Conservation (phyloP, 2,113 vertebrate species). For the Perognathus longimembris region DNA sequence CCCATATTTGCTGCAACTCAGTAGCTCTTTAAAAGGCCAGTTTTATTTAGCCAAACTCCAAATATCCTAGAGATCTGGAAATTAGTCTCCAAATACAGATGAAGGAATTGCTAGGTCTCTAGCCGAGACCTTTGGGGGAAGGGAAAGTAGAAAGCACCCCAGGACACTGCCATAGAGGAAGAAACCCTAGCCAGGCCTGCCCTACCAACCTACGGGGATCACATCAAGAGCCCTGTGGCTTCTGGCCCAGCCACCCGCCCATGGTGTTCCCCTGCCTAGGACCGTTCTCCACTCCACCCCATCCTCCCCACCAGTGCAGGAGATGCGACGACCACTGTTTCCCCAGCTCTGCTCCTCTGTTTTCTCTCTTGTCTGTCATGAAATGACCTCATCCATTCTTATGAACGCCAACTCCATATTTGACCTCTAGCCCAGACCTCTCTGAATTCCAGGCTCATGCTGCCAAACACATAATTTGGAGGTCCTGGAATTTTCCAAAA, state of each 20-base stretch:
- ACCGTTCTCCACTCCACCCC: neutral
- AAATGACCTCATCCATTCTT: neutral
- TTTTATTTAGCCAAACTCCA: slow-evolving; percentile 2
- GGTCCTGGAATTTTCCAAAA: neutral
- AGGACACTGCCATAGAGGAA: rapidly evolving
- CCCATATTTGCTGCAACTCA: neutral
- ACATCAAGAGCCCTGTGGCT: neutral
- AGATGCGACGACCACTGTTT: rapidly evolving
- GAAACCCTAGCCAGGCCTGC: neutral
- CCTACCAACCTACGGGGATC: neutral
- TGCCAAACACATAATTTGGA: neutral
- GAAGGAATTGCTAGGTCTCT: neutral
- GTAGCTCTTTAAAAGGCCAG: slow-evolving; percentile 24
- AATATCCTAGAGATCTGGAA: neutral
- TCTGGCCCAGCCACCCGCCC: neutral
- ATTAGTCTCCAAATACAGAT: neutral
- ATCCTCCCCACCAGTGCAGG: neutral
- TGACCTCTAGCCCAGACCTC: neutral
- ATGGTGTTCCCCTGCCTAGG: neutral
- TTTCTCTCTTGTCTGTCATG: neutral
- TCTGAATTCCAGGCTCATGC: neutral
- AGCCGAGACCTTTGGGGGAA: neutral
- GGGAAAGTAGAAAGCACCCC: neutral
- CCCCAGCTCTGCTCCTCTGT: neutral
- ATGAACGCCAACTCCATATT: neutral